Percentiles rank a stretch among this genome's conserved stretches.
These are phyloP conservation scores for Hassar affinis DNA, from an alignment of 2,113 vertebrate species.

Conservation along the genomic window DNA sequence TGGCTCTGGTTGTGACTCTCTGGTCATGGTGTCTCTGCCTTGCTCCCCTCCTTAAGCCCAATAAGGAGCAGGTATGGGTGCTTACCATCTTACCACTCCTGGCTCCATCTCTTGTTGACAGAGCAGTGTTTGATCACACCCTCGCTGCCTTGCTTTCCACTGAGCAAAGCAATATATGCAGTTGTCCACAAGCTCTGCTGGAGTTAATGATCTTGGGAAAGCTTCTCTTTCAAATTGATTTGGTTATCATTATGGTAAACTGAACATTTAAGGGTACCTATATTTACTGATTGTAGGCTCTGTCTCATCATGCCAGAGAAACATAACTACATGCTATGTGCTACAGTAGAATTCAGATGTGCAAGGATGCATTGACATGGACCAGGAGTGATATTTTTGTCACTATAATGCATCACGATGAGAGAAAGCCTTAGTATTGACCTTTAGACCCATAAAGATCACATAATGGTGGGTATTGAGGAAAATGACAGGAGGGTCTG, in stretches of 20 bases:
- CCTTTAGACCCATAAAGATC: conserved; percentile 66
- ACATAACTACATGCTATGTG: not conserved
- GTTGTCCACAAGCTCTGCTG: not conserved
- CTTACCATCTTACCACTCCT: no score
- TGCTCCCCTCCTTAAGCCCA: no score
- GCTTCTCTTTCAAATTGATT: conserved; percentile 5
- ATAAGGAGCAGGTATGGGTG: no score
- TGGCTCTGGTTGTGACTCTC: no score
- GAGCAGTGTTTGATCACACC: no score
- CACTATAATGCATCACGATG: conserved; percentile 48
- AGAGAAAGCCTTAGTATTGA: conserved; percentile 62
- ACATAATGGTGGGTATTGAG: conserved; percentile 64
- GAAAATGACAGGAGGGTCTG: conserved; percentile 60
- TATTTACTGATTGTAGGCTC: conserved; percentile 5
- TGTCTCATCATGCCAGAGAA: not conserved
- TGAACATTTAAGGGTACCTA: not conserved
- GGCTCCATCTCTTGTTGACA: no score
- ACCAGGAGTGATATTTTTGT: conserved; percentile 52
- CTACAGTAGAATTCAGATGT: conserved; percentile 4
- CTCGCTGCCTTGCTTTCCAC: conserved; percentile 2
- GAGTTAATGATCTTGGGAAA: not conserved
- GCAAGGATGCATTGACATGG: conserved; percentile 39
- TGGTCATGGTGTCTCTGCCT: no score
- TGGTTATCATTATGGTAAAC: not conserved
- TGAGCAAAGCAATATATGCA: not conserved